phyloP scores from a whole-genome alignment of 2,113 vertebrate genomes.

The Equus przewalskii region DNA sequence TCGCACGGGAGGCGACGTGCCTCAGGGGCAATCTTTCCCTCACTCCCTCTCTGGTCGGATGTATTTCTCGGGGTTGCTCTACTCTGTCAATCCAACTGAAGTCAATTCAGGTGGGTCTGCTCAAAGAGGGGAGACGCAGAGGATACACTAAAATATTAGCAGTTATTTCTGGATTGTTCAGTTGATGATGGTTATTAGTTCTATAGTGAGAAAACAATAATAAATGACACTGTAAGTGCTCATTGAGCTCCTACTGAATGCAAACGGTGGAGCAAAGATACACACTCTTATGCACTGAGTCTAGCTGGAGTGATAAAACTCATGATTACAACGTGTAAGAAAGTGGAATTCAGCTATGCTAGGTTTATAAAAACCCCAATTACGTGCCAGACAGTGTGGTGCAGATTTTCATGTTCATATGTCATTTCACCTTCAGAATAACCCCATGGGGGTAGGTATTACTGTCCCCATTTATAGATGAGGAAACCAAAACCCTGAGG shows the following conservation, averaged over 20 bases:
- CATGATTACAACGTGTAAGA: not conserved
- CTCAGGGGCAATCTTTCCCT: not conserved
- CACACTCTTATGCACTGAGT: not conserved
- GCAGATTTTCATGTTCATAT: not conserved
- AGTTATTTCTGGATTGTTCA: not conserved
- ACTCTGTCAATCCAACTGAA: slow-evolving; percentile 12
- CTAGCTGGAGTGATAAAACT: not conserved
- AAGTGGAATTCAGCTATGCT: not conserved
- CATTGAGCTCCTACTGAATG: not conserved
- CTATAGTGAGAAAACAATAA: not conserved
- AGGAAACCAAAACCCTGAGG: not conserved
- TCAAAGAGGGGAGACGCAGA: not conserved
- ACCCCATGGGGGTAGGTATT: not conserved
- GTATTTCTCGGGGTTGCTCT: not conserved
- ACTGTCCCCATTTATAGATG: not conserved
- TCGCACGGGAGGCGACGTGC: not conserved
- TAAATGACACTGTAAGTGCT: not conserved
- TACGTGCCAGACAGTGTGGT: not conserved
- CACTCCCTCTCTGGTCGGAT: not conserved
- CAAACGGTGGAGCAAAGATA: not conserved
- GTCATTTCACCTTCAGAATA: slow-evolving; percentile 34
- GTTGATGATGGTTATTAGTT: not conserved
- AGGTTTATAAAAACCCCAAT: not conserved
- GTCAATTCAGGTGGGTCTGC: not conserved
- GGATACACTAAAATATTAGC: not conserved